These are phyloP conservation scores for mouse (Mus musculus) DNA, from an alignment of 2,113 vertebrate genomes.

Conservation along the genomic window GRCm39 chr9:53206501-53207000, in stretches of 20 bases:
- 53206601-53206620: constrained; percentile 43
- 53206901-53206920: not conserved
- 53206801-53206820: not conserved
- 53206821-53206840: not conserved
- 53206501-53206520: not conserved
- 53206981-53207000: constrained; percentile 17
- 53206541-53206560: constrained; percentile 27
- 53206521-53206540: constrained; percentile 12
- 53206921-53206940: not conserved
- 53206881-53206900: not conserved
- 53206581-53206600: constrained; percentile 34
- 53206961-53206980: constrained; percentile 51
- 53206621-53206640: not conserved
- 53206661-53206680: not conserved
- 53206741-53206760: not conserved
- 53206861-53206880: not conserved
- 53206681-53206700: not conserved
- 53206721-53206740: not conserved
- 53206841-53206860: not conserved
- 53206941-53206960: constrained; percentile 27
- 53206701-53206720: not conserved
- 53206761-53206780: not conserved
- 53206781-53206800: not conserved
- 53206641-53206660: not conserved
- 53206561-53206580: not conserved